Conservation (phyloP, 2,888 invertebrate genomes). For the Drosophila meridionalis region DNA sequence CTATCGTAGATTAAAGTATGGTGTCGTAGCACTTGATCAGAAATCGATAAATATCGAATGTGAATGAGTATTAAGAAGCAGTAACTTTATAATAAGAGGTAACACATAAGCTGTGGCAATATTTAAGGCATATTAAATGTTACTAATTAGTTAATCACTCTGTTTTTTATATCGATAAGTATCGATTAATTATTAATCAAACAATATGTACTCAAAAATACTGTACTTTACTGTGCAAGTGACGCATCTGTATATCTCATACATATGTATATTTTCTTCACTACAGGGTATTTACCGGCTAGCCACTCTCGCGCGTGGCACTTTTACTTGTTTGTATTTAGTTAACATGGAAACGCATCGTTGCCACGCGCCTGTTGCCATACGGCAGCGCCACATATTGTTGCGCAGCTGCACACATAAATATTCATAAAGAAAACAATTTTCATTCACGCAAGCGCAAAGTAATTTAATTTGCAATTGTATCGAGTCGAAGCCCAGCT, state of each 20-base stretch:
- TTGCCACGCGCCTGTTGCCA: slow-evolving; percentile 55
- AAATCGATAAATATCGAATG: neutral
- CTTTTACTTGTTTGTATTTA: slow-evolving; percentile 22
- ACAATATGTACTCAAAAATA: neutral
- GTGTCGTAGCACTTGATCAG: neutral
- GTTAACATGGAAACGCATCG: slow-evolving; percentile 63
- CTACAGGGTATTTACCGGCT: neutral
- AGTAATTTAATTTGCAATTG: slow-evolving; percentile 3
- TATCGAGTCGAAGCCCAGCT: slow-evolving; percentile 11
- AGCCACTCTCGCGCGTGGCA: neutral
- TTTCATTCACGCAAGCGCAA: slow-evolving; percentile 63
- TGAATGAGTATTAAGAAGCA: too few species aligned
- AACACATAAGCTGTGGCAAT: too few species aligned
- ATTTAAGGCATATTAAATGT: too few species aligned
- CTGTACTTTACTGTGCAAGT: too few species aligned
- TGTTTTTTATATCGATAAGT: neutral
- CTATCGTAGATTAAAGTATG: neutral
- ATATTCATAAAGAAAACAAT: slow-evolving; percentile 59
- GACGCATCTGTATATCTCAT: too few species aligned
- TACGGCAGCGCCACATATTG: slow-evolving; percentile 38
- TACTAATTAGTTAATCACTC: too few species aligned
- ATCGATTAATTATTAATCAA: neutral
- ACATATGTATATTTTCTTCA: neutral
- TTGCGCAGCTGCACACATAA: slow-evolving; percentile 63
- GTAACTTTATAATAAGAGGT: too few species aligned